Conservation (phyloP, 2,113 vertebrate species). For the Nansenia antarctica region DNA sequence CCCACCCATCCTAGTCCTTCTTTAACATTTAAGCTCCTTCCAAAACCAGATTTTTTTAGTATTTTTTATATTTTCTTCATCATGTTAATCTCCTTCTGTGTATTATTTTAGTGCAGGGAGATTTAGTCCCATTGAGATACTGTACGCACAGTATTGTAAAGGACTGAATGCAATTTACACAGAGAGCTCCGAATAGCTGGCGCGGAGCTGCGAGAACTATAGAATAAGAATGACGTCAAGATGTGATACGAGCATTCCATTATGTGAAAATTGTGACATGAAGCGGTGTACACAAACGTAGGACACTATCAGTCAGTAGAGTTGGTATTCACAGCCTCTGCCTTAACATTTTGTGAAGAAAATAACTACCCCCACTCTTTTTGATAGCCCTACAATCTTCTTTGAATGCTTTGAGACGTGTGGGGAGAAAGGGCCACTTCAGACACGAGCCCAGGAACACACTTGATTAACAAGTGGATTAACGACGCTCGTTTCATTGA, state of each 20-base stretch:
- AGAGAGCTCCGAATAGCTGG: neutral
- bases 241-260: no score
- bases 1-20: conserved; percentile 12
- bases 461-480: conserved; percentile 84
- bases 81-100: conserved; percentile 35
- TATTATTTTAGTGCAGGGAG: conserved; percentile 45
- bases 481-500: conserved; percentile 77
- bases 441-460: conserved; percentile 71
- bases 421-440: conserved; percentile 71
- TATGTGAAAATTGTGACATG: neutral
- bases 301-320: conserved; percentile 18
- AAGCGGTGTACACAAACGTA: neutral
- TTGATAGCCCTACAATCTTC: conserved; percentile 56
- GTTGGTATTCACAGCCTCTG: no score
- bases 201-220: no score
- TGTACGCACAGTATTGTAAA: conserved; percentile 17
- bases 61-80: conserved; percentile 21
- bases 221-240: no score
- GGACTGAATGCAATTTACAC: neutral
- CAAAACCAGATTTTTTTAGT: conserved; percentile 37
- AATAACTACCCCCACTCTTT: conserved; percentile 54
- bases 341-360: conserved; percentile 40
- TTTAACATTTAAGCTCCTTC: conserved; percentile 39
- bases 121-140: conserved; percentile 41
- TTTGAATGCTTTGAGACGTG: conserved; percentile 68